Conservation (phyloP, 1,140 invertebrate species). For the Andrena cerasifolii region DNA sequence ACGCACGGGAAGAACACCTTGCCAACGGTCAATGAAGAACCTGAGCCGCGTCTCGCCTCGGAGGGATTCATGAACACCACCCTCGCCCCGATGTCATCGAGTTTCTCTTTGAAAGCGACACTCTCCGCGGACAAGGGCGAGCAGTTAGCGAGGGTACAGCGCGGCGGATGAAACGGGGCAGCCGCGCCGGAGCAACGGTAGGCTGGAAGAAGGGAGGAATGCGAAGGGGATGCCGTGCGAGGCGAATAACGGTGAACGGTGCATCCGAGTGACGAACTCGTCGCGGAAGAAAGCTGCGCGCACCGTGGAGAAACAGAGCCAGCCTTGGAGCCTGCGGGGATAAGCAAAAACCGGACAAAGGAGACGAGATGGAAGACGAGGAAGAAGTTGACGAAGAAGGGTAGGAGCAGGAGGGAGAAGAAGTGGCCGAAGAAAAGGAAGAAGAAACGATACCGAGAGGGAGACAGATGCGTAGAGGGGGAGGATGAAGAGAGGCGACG, state of each 20-base stretch:
- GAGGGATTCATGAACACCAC: background rate
- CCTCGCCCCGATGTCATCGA: background rate
- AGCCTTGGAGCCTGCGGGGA: constrained; percentile 18
- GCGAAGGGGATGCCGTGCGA: constrained; percentile 57
- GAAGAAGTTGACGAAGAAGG: constrained; percentile 26
- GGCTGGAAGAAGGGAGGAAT: constrained; percentile 33
- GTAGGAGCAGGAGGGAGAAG: constrained; percentile 18
- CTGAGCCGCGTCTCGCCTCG: no score
- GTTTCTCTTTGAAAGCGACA: constrained; percentile 7
- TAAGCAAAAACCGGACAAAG: constrained; percentile 38
- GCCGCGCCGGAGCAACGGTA: background rate
- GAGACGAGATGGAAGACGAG: constrained; percentile 7
- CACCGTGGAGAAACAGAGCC: constrained; percentile 34
- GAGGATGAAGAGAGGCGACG: constrained; percentile 48
- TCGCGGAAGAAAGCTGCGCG: constrained; percentile 52
- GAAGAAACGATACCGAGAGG: constrained; percentile 1
- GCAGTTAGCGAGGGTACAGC: constrained; percentile 9
- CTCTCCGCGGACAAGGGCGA: background rate
- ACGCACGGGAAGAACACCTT: no score
- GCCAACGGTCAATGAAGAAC: no score
- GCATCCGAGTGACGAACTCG: constrained; percentile 53
- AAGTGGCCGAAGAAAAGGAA: constrained; percentile 18
- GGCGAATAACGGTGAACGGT: constrained; percentile 63
- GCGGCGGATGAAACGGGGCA: background rate
- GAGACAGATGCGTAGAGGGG: background rate